Base-by-base conservation (phyloP, 1,140 invertebrate species). In the Eumeta japonica region DNA sequence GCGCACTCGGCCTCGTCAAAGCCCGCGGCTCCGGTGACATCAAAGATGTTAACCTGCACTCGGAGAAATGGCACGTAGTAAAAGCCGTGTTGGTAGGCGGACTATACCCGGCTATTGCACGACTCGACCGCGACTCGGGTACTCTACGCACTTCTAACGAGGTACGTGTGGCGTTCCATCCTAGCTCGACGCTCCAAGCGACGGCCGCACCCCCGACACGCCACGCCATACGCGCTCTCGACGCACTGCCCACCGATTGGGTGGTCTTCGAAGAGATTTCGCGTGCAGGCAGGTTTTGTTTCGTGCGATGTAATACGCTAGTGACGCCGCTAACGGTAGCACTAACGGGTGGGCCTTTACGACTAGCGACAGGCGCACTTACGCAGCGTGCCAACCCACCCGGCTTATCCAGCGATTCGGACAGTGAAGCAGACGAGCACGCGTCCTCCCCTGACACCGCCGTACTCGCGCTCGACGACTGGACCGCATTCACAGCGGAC, bases 61-160 rank as follows among this genome's bases (percentile, higher is more conserved):
- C 92, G 1, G 85, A 89, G 51, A 91, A 89, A 65, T 97, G 93
- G 92, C 83, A 89, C 10, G 81, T 95, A 10, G 87, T 97, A 0
- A 97, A 97, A 70, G 93, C 91, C 2, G 89, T 90, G 3, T 58
- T 98, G 3, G 83, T 85, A 32, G 87, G 86, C 16, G 93, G 92
- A 2, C 75, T 90, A 16, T 97, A 95, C 76, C 93, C 94, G 0
- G 91, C 93, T 54, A 67, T 97, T 15, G 88, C 90, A 28, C 76
- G 85, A 27, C 68, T 80, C 0, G 77, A 80, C 43, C 46, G 70
- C 10, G 62, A 71, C n/a, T 58, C 62, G 3, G 45, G 46, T 1
- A 61, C 63, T 0, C 42, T 79, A 24, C 55, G 78, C 61, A 71
- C 74, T 42, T 61, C 86, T 18, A 86, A 82, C 60, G 87, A 89